Conservation (phyloP, 2,113 vertebrate genomes). For the Phycodurus eques region DNA sequence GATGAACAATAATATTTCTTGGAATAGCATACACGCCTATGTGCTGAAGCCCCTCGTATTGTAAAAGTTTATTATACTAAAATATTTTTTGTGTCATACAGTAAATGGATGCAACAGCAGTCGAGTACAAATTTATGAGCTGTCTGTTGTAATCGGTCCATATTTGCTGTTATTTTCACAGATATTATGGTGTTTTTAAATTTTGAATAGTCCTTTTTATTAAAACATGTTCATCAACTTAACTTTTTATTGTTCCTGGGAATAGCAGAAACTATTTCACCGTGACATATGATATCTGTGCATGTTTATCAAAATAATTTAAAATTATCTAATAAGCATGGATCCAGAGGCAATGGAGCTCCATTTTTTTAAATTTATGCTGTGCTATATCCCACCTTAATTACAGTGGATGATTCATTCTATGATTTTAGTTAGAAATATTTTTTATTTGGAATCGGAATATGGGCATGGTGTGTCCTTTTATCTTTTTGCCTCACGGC, state of each 20-base stretch:
- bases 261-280: conserved; percentile 3
- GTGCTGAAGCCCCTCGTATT: neutral
- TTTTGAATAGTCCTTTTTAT: neutral
- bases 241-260: conserved; percentile 4
- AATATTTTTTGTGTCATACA: neutral
- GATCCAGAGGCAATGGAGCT: neutral
- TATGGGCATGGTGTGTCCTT: conserved; percentile 9
- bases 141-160: neutral
- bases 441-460: neutral
- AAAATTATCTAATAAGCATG: neutral
- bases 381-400: conserved; percentile 6
- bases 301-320: conserved; percentile 19
- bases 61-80: neutral
- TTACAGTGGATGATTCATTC: neutral
- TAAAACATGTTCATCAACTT: neutral
- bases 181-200: neutral
- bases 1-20: conserved; percentile 7
- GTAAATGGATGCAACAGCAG: neutral
- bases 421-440: neutral
- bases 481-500: conserved; percentile 10
- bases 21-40: neutral
- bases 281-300: conserved; percentile 4
- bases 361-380: neutral
- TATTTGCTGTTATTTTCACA: neutral
- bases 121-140: neutral